Evolutionary conservation across 2,797 vertebrate genomes (phyloP), one percentile per base, ranked within the genome.

Genomic region (Scarus forsteni): DNA sequence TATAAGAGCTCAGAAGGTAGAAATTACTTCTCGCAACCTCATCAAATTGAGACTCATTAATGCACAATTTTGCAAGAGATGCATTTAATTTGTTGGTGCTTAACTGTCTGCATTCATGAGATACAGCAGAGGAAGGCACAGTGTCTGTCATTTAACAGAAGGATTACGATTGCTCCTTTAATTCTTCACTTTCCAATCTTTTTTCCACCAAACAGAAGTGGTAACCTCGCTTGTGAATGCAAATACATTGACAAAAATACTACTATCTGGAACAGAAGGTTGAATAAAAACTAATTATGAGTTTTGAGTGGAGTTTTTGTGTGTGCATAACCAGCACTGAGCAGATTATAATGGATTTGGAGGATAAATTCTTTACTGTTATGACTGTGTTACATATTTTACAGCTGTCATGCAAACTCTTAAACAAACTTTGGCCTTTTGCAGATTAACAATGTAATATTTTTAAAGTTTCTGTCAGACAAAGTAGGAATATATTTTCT

Each of bases 201-300:
- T 71, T 44, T 60, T 77, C 74, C 73, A 38, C 74, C 73, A 36
- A 71, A 77, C 66, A 66, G 15, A 36, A 65, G 54, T 53, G 44
- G 55, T 58, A 73, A 70, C 50, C 36, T 45, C 73, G 68, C 65
- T 61, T 53, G 56, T 79, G 60, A 79, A 77, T 74, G 73, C 73
- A 81, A 74, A 77, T 77, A 71, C 67, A 81, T 69, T 52, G 76
- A 53, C 58, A 46, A 56, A 77, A 73, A 73, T 52, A 27, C 4
- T 27, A 27, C 27, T 70, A 70, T 70, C 56, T 42, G 56, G 40
- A 55, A 59, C 60, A 68, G 50, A 4, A 12, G 7, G 43, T 39
- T 53, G 18, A 38, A 12, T 73, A 44, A 70, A 42, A 57, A 46
- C 36, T 51, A 59, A 67, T 66, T 54, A 44, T 4, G 53, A 60